Conservation (phyloP, 1,140 invertebrate genomes). For the Cherax quadricarinatus region DNA sequence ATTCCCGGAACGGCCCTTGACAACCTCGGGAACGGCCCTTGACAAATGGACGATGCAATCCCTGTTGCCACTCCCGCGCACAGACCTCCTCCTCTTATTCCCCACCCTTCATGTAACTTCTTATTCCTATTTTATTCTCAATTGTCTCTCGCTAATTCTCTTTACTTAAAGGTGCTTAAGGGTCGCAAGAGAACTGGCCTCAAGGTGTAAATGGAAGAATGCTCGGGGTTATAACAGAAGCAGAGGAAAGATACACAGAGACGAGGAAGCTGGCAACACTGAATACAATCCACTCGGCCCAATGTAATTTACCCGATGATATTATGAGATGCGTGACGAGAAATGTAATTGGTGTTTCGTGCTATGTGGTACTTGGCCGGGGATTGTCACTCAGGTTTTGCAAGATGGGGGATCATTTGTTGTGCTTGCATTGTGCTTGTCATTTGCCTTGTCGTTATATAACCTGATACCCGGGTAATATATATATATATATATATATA, state of each 20-base stretch:
- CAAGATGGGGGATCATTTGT: slow-evolving; percentile 36
- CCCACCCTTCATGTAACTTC: not conserved
- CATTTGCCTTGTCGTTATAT: not conserved
- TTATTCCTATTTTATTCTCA: not conserved
- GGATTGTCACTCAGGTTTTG: slow-evolving; percentile 41
- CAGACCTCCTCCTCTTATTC: not conserved
- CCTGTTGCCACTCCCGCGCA: slow-evolving; percentile 29
- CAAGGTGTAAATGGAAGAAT: too few species aligned
- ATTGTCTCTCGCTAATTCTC: not conserved
- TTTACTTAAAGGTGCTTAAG: too few species aligned
- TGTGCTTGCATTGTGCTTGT: not conserved
- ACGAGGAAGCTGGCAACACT: slow-evolving; percentile 42
- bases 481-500: not conserved
- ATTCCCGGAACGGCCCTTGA: slow-evolving; percentile 52
- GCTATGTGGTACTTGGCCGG: slow-evolving; percentile 43
- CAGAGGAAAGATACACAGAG: not conserved
- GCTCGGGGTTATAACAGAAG: not conserved
- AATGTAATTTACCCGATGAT: slow-evolving; percentile 64
- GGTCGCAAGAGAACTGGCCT: too few species aligned
- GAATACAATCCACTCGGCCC: slow-evolving; percentile 60
- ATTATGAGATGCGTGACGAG: slow-evolving; percentile 69
- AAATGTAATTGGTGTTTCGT: slow-evolving; percentile 58
- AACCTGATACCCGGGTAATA: not conserved
- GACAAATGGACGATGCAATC: slow-evolving; percentile 63
- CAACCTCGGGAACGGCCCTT: slow-evolving; percentile 52